Evolutionary conservation across 2,888 invertebrate species (phyloP), one percentile per base, ranked within the genome.

Genomic region (Iselma pallidipennis): DNA sequence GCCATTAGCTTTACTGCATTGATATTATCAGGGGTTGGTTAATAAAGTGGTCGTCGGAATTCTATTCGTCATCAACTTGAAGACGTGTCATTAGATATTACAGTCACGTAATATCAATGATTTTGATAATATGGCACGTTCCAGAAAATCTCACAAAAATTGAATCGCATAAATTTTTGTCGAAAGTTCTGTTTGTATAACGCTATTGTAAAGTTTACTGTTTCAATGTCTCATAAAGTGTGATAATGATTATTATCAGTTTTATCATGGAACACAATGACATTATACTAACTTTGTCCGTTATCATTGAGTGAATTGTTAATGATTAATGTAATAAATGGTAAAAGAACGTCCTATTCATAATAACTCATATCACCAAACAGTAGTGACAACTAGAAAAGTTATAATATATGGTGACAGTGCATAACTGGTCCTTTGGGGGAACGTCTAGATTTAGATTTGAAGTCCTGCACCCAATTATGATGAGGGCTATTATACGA

Each of bases 321-420:
- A n/a, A 29, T 29, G 50, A 50, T 66, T 66, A 69, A 68, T 66
- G 62, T 42, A n/a, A n/a, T n/a, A 58, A 45, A 50, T 67, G 72
- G 71, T 73, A 73, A 73, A 68, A 66, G 68, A 57, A 56, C 68
- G 70, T 71, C 66, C 69, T n/a, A n/a, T n/a, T n/a, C n/a, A n/a
- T n/a, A n/a, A 74, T 74, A 72, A 71, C 70, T 71, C 71, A 71
- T 69, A 72, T 70, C 68, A n/a, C n/a, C 67, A 68, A 67, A 65
- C 68, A 37, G 37, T 37, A 2, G 7, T 71, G 72, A 72, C 72
- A 72, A 72, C 67, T 71, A 68, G 68, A 70, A 72, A 72, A 72
- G 69, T 73, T 72, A 62, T 45, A 45, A 5, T 25, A 45, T 66
- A 64, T 65, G 66, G 63, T 69, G 71, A 71, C 70, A 69, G 60